These are phyloP conservation scores for Corvus hawaiiensis DNA, from an alignment of 2,113 vertebrate genomes.

Conservation along the genomic window DNA sequence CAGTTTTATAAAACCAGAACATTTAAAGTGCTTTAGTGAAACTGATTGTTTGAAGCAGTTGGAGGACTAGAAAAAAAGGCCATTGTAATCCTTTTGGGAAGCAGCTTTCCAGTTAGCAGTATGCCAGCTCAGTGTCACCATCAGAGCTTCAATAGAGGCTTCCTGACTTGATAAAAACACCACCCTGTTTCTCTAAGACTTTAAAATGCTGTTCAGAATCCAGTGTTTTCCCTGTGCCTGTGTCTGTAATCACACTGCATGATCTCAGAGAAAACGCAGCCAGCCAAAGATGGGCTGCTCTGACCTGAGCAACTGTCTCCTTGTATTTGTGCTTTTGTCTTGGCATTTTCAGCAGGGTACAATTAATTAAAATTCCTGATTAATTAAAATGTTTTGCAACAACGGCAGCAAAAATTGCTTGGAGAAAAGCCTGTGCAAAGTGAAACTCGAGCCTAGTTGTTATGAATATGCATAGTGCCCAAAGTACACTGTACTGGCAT, in stretches of 20 bases:
- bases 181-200: not conserved
- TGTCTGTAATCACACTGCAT: not conserved
- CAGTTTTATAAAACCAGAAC: not conserved
- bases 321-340: not conserved
- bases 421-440: not conserved
- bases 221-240: not conserved
- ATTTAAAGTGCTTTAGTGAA: not conserved
- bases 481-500: not conserved
- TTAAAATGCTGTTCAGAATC: not conserved
- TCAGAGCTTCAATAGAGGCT: not conserved
- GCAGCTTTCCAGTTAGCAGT: not conserved
- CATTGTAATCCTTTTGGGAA: not conserved
- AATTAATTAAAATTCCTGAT: constrained; percentile 40
- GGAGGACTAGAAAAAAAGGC: not conserved
- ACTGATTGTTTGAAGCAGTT: not conserved
- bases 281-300: not conserved
- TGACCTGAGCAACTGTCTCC: not conserved
- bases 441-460: not conserved
- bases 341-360: constrained; percentile 12
- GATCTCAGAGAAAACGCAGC: not conserved
- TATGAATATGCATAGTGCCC: not conserved
- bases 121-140: not conserved
- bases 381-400: constrained; percentile 38
- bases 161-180: not conserved
- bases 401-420: not conserved